phyloP scores from a whole-genome alignment of 2,113 vertebrate species.

The Stictonetta naevosa region DNA sequence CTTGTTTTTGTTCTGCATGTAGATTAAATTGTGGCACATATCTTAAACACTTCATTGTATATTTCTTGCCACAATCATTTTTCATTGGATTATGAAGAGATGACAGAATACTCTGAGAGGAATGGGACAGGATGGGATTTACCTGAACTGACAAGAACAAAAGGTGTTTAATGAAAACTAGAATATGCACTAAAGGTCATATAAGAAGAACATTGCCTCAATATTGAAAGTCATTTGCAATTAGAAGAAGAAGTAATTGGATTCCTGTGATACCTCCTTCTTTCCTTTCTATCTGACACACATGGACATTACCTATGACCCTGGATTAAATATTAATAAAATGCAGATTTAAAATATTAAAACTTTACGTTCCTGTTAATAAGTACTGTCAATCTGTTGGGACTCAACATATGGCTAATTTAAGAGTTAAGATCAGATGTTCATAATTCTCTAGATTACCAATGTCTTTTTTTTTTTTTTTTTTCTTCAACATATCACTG shows the following conservation, averaged over 20 bases:
- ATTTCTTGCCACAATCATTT: conserved; percentile 1
- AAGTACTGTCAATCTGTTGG: conserved; percentile 74
- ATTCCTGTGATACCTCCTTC: conserved; percentile 68
- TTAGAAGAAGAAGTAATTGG: conserved; percentile 74
- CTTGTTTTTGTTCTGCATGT: neutral
- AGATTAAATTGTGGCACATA: neutral
- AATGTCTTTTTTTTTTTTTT: neutral
- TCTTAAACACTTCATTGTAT: neutral
- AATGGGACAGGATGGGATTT: conserved; percentile 43
- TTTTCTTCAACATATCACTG: neutral
- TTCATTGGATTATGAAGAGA: conserved; percentile 18
- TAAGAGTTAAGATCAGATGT: conserved; percentile 71
- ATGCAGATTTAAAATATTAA: conserved; percentile 79
- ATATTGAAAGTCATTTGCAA: conserved; percentile 75
- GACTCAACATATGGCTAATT: conserved; percentile 73
- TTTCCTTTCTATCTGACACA: conserved; percentile 67
- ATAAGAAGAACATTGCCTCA: conserved; percentile 67
- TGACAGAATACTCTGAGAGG: conserved; percentile 32
- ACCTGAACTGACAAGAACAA: conserved; percentile 68
- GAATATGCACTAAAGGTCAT: conserved; percentile 72
- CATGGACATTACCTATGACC: conserved; percentile 78
- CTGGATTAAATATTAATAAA: conserved; percentile 76
- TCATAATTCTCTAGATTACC: conserved; percentile 64
- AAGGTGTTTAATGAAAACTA: conserved; percentile 73
- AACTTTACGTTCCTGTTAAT: conserved; percentile 77